Percentiles rank a stretch among this genome's conserved stretches.
Conservation (phyloP, 2,888 invertebrate species). For the Barypeithes pellucidus region DNA sequence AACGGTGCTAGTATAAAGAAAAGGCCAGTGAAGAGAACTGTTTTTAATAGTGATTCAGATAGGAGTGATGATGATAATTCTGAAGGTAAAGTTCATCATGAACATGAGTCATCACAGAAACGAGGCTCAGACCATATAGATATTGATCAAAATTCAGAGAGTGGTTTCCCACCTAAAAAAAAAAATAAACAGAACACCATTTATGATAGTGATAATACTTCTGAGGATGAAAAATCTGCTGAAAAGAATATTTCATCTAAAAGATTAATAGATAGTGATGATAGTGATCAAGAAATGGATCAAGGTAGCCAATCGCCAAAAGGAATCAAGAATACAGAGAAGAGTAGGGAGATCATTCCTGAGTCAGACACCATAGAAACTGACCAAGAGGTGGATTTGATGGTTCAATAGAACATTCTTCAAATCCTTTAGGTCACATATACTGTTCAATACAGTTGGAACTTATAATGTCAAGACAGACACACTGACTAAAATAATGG, state of each 20-base stretch:
- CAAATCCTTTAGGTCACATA: too few relatives aligned
- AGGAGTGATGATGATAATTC: background rate
- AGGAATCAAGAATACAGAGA: background rate
- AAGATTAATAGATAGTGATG: slow-evolving; percentile 8
- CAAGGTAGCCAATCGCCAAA: background rate
- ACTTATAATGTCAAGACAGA: too few relatives aligned
- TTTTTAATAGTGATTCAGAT: background rate
- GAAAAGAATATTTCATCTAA: background rate
- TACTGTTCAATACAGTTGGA: too few relatives aligned
- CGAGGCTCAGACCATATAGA: background rate
- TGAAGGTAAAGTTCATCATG: background rate
- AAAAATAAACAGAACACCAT: slow-evolving; percentile 14
- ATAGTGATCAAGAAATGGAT: slow-evolving; percentile 13
- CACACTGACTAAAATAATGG: background rate
- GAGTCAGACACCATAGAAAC: background rate
- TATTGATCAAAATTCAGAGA: slow-evolving; percentile 10
- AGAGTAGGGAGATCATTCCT: too few relatives aligned
- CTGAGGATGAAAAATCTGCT: background rate
- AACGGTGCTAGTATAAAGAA: slow-evolving; percentile 27
- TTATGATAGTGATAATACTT: slow-evolving; percentile 32
- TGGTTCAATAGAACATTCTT: background rate
- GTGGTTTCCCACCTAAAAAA: slow-evolving; percentile 6
- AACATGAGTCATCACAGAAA: background rate
- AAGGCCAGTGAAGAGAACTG: background rate
- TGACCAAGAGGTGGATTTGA: background rate